Conservation (phyloP, 2,888 invertebrate species). For the Tolmerus cingulatus region DNA sequence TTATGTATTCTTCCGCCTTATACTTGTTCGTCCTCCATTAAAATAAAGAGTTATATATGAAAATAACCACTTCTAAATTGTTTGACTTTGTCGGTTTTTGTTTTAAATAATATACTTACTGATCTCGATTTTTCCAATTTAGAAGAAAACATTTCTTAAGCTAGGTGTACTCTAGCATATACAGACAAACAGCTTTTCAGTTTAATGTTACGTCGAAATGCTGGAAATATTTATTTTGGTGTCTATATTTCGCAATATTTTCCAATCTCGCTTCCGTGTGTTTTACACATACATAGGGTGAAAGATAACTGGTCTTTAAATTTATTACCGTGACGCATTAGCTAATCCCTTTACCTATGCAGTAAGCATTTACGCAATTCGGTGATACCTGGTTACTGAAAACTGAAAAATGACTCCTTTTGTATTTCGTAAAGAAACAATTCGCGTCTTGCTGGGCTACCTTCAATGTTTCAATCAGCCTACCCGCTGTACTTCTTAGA, state of each 20-base stretch:
- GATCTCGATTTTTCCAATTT: too few species aligned
- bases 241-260: background rate
- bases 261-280: background rate
- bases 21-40: too few species aligned
- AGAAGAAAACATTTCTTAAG: too few species aligned
- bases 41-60: too few species aligned
- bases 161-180: too few species aligned
- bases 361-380: background rate
- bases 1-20: too few species aligned
- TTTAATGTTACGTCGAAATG: background rate
- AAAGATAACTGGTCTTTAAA: background rate
- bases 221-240: background rate
- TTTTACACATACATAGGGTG: background rate
- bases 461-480: background rate
- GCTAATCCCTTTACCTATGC: background rate
- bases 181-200: too few species aligned
- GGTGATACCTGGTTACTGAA: background rate
- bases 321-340: constrained; percentile 27
- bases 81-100: too few species aligned
- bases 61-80: too few species aligned
- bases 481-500: background rate
- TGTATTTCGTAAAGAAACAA: background rate
- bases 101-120: too few species aligned
- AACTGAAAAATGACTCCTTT: background rate
- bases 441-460: background rate